These are phyloP conservation scores for Nebria salina DNA, from an alignment of 2,888 invertebrate species.

Conservation along the genomic window DNA sequence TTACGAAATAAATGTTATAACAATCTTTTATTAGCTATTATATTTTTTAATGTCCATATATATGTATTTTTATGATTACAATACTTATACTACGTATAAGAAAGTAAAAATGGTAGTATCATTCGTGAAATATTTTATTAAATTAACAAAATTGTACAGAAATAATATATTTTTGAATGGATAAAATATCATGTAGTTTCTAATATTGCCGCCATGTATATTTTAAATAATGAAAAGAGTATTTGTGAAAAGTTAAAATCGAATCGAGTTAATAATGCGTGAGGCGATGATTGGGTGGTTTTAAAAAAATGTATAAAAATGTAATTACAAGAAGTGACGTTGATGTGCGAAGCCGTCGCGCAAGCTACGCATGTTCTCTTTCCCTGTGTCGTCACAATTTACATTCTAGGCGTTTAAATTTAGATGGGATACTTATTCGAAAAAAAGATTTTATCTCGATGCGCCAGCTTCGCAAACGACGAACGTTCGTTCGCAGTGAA, in stretches of 20 bases:
- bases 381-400: slow-evolving; percentile 29
- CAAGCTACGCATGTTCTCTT: not conserved
- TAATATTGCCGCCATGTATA: no score
- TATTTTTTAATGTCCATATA: no score
- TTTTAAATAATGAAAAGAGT: not conserved
- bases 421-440: slow-evolving; percentile 38
- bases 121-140: no score
- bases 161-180: no score
- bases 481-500: not conserved
- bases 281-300: not conserved
- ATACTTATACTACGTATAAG: no score
- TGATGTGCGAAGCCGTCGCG: not conserved
- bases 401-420: slow-evolving; percentile 45
- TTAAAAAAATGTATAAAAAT: not conserved
- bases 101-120: no score
- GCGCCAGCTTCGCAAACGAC: slow-evolving; percentile 25
- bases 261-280: not conserved
- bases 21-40: no score
- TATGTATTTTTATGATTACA: no score
- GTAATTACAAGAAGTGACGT: not conserved
- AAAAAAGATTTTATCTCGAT: slow-evolving; percentile 37
- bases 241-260: not conserved
- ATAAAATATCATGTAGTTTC: no score
- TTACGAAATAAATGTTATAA: no score
- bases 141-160: no score